Evolutionary conservation across 2,888 invertebrate genomes (phyloP), one percentile per base, ranked within the genome.

Genomic region (Salticus scenicus): DNA sequence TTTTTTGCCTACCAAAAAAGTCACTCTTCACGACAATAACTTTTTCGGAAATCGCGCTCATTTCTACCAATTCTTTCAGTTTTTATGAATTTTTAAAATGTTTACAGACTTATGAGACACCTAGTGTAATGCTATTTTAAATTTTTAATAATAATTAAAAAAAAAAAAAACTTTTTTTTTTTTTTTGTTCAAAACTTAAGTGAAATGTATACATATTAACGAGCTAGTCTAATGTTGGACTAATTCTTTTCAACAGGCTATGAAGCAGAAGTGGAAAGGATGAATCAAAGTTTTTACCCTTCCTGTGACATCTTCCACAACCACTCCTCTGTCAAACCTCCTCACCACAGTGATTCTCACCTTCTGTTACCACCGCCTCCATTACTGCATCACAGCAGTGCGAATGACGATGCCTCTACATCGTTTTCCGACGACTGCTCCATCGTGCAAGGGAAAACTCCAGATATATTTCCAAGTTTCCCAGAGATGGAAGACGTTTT

Each of bases 401-500:
- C 20, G 1, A 69, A 41, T 27, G 83, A 84, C 5, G 79, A 79
- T 14, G 63, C 69, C 8, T 78, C 84, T 0, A 69, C 78, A 2
- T 33, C 37, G 28, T 85, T 79, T 33, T 85, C 84, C 10, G 84
- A 85, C 41, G 83, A 78, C n/a, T 77, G 78, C 31, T 73, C 83
- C n/a, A 42, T 84, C 28, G 69, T 41, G 24, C 74, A 82, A 2
- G 12, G 28, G 0, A 66, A 66, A 12, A 71, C 70, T 8, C 33
- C 70, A 0, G 76, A 78, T 28, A 63, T 71, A 7, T 80, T 78
- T n/a, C 42, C 86, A 4, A 63, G 70, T n/a, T 86, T 86, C 30
- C 75, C 79, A 8, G 87, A 88, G 77, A 86, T 85, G n/a, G 88
- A 87, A 30, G 88, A 88, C 33, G 75, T 88, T 20, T 67, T 88